phyloP scores from a whole-genome alignment of 1,140 invertebrate genomes.

The Diachasma alloeum region DNA sequence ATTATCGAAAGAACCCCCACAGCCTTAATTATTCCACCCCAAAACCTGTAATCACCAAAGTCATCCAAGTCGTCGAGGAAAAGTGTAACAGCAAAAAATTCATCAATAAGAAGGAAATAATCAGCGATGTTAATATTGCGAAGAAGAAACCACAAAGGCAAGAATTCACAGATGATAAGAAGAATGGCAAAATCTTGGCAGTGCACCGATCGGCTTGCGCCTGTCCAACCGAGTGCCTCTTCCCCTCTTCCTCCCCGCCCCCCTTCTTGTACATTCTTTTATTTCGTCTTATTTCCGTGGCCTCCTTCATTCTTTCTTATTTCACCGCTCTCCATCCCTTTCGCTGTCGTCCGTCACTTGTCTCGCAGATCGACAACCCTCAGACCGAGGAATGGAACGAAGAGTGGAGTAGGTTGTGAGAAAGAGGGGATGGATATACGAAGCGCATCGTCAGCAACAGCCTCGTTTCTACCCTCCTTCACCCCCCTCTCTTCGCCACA shows the following conservation, averaged over 20 bases:
- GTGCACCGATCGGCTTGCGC: background rate
- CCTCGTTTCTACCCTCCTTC: slow-evolving; percentile 17
- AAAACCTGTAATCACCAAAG: background rate
- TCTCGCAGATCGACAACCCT: slow-evolving; percentile 3
- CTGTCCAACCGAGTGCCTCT: background rate
- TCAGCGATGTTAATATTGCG: background rate
- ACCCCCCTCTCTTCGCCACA: background rate
- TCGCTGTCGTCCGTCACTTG: slow-evolving; percentile 12
- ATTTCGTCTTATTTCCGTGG: background rate
- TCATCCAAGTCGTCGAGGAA: background rate
- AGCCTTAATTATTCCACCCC: background rate
- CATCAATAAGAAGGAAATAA: too few species aligned
- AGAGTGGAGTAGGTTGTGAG: slow-evolving; percentile 28
- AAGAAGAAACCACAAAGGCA: background rate
- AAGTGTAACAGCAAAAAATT: too few species aligned
- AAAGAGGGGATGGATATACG: slow-evolving; percentile 6
- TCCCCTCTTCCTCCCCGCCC: background rate
- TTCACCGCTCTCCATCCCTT: background rate
- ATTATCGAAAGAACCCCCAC: background rate
- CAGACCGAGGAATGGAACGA: slow-evolving; percentile 3
- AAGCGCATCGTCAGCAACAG: slow-evolving; percentile 38
- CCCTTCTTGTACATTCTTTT: background rate
- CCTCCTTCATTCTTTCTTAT: background rate
- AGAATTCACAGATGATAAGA: background rate
- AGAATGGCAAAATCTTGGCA: background rate